Evolutionary conservation across 2,797 vertebrate genomes (phyloP).

Genomic region (Anguilla anguilla): DNA sequence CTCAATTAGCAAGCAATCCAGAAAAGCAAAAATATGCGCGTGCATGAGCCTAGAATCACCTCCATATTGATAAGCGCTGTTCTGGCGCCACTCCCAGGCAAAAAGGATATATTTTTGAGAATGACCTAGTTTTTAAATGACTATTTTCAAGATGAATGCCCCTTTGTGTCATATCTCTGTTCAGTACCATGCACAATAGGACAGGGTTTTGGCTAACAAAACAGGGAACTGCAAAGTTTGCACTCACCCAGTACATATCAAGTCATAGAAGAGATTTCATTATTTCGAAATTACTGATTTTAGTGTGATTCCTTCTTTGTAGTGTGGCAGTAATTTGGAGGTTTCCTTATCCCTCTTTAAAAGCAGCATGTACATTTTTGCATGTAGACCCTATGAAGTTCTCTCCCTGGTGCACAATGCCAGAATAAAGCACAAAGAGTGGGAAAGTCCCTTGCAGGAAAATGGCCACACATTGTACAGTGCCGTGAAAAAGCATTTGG

Average conservation of each 20-base stretch:
- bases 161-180: not conserved
- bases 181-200: not conserved
- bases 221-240: not conserved
- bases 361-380: not conserved
- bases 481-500: no score
- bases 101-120: not conserved
- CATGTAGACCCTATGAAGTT: not conserved
- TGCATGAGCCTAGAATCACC: not conserved
- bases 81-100: constrained; percentile 8
- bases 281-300: not conserved
- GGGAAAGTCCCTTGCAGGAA: not conserved
- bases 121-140: not conserved
- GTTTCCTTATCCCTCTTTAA: not conserved
- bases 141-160: not conserved
- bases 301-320: not conserved
- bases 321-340: not conserved
- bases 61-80: not conserved
- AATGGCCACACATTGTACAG: no score
- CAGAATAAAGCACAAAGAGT: not conserved
- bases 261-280: not conserved
- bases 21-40: not conserved
- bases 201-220: not conserved
- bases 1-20: no score
- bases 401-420: not conserved
- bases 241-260: not conserved